Base-by-base conservation (phyloP, 2,888 invertebrate genomes). In the Euspilapteryx auroguttella region DNA sequence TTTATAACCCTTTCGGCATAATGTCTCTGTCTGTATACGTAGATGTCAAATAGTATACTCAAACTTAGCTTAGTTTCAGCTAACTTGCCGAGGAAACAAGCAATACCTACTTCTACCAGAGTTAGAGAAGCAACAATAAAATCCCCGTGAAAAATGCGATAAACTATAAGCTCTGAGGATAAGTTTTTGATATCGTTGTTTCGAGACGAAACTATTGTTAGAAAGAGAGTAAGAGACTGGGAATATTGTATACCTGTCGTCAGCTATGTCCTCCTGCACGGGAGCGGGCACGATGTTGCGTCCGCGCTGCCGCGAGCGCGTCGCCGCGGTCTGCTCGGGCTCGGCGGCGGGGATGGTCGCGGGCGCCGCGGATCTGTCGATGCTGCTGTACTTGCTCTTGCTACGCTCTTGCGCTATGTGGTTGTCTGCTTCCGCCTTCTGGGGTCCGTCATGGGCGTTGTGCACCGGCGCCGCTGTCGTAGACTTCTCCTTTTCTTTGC, bases 371-470 rank as follows among this genome's bases (percentile, higher is more conserved):
- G 61, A 64, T 36, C 81, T 69, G 22, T 82, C 82, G 31, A 79
- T 66, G 28, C 75, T 54, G 45, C 66, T 79, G 47, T 81, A 81
- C 44, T 78, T 78, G 47, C 58, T 79, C 46, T 80, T 79, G 27
- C 61, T 61, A 39, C 68, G 73, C 35, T 75, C 73, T 33, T 58
- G 65, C 22, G 45, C 49, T 31, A 73, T 63, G 35, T 66, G 65
- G 35, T 68, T 76, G 30, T 57, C 71, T 31, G 42, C 58, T 40
- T 59, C 79, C 39, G 39, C 69, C 64, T 64, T 79, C 34, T 76
- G 68, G 14, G 81, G 81, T 4, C 82, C 81, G 44, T 83, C 84
- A 39, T 84, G 82, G 4, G 80, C 68, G 41, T 83, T 85, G 34
- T 55, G 53, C 2, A 58, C 51, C 11, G 58, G 38, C 1, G 56